These are phyloP conservation scores for Nudaria mundana DNA, from an alignment of 2,888 invertebrate species.

Conservation along the genomic window DNA sequence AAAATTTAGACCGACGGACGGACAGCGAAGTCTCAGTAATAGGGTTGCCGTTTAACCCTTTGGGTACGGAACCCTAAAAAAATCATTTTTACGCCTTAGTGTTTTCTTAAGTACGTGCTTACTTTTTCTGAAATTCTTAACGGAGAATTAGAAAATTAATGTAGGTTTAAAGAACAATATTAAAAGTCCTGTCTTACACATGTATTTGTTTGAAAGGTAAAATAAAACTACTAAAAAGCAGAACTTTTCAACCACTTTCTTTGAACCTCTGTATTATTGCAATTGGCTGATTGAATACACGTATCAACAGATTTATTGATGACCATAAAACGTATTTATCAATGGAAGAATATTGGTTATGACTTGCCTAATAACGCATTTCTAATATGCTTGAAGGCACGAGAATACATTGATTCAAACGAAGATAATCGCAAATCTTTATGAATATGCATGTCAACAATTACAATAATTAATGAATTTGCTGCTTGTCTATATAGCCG, in stretches of 20 bases:
- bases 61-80: no score
- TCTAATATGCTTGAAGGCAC: conserved; percentile 5
- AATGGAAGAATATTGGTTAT: conserved; percentile 1
- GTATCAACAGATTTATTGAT: not conserved
- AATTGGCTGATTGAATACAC: not conserved
- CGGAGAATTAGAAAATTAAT: no score
- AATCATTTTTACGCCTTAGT: no score
- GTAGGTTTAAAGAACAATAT: no score
- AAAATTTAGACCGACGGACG: no score
- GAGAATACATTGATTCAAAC: conserved; percentile 4
- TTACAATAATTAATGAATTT: conserved; percentile 4
- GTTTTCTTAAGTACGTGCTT: no score
- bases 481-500: not conserved
- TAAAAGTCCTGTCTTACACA: no score
- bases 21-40: no score
- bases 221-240: not conserved
- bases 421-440: conserved; percentile 5
- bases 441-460: conserved; percentile 4
- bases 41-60: no score
- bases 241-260: not conserved
- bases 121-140: no score
- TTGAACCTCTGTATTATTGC: not conserved
- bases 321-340: conserved; percentile 1
- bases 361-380: conserved; percentile 7
- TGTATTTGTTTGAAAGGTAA: no score